Evolutionary conservation across 2,797 vertebrate species (phyloP).

Genomic region (Coranthus polyacanthus): DNA sequence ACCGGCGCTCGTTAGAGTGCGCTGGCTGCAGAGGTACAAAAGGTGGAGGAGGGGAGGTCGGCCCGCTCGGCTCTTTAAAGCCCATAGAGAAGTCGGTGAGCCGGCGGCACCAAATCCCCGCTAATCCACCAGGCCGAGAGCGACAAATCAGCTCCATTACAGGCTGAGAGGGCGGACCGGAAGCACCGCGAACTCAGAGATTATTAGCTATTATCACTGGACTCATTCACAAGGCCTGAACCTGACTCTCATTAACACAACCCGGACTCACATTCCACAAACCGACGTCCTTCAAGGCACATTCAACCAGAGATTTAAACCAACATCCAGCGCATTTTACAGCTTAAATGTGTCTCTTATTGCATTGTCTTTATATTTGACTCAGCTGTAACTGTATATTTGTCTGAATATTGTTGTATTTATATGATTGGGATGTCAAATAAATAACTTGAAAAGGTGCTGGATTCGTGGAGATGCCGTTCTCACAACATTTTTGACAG

Average conservation of each 20-base stretch:
- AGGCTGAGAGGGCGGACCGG: slow-evolving; percentile 42
- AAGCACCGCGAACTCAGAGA: slow-evolving; percentile 23
- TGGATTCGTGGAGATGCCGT: too few species aligned
- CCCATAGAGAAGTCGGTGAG: slow-evolving; percentile 67
- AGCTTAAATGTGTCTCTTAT: too few species aligned
- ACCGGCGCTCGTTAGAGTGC: slow-evolving; percentile 48
- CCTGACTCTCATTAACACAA: background rate
- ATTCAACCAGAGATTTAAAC: too few species aligned
- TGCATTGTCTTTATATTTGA: too few species aligned
- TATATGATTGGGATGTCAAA: too few species aligned
- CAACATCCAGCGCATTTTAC: too few species aligned
- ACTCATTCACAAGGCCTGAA: slow-evolving; percentile 4
- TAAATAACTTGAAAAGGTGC: too few species aligned
- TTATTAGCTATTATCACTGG: slow-evolving; percentile 13
- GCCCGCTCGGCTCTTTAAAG: slow-evolving; percentile 49
- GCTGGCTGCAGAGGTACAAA: slow-evolving; percentile 56
- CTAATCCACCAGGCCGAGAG: slow-evolving; percentile 69
- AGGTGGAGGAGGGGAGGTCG: slow-evolving; percentile 68
- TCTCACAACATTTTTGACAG: too few species aligned
- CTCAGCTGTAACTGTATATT: too few species aligned
- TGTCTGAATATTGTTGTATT: too few species aligned
- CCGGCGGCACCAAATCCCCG: slow-evolving; percentile 73
- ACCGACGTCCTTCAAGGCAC: too few species aligned
- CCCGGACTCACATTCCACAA: background rate
- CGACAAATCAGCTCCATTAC: slow-evolving; percentile 70